Evolutionary conservation across 2,113 vertebrate genomes (phyloP), one percentile per base, ranked within the genome.

Genomic region (Xyrauchen texanus): DNA sequence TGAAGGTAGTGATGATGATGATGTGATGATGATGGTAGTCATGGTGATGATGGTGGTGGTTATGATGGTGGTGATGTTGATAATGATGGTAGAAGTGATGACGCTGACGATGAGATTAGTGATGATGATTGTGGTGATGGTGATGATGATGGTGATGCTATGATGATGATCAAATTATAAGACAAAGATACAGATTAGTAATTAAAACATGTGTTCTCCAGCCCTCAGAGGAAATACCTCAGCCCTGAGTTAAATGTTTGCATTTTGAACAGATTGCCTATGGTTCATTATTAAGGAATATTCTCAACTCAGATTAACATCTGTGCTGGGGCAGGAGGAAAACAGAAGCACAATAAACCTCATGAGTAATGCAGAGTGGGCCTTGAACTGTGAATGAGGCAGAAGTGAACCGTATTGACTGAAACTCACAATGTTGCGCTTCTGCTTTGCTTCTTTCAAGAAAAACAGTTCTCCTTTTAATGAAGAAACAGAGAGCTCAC

Each of bases 401-500:
- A 71, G 67, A 58, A 76, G 61, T 58, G 51, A 62, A 73, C 34
- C 15, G 2, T 44, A 51, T 76, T 60, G 68, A 70, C 77, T 79
- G 52, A 68, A 61, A 77, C 57, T n/a, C 52, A 77, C n/a, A 51
- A n/a, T 42, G 57, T 73, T 44, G 60, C 68, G 16, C 47, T 51
- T 42, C 42, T 72, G 72, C 62, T 63, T 65, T 57, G 61, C 46
- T 69, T 75, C 73, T 53, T 51, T 73, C 53, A 66, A 76, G 49
- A 51, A 76, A 74, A 71, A n/a, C 78, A 61, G n/a, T 65, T 83
- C 57, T 78, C 75, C 64, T 57, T 57, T 76, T 72, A 81, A 83
- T 52, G 55, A 83, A 69, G 44, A 12, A 77, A 78, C 67, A 66
- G 51, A 66, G 71, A 67, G 65, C 68, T 70, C 46, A 10, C 76